These are phyloP conservation scores for Rhincodon typus DNA, from an alignment of 2,797 vertebrate species.

Conservation along the genomic window DNA sequence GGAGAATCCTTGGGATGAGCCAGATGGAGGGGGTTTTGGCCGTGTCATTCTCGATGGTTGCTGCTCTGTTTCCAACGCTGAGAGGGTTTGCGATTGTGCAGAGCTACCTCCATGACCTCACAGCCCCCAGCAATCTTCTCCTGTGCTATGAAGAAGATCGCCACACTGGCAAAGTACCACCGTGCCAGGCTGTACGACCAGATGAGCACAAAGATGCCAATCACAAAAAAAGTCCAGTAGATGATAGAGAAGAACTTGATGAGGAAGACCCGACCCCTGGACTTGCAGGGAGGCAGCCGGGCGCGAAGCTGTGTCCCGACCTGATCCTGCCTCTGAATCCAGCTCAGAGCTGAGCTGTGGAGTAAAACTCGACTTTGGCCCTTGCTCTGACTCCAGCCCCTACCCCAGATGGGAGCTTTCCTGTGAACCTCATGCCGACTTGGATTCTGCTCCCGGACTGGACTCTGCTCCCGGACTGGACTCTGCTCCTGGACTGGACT, in stretches of 20 bases:
- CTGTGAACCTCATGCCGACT: too few species aligned
- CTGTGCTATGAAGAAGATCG: conserved; percentile 67
- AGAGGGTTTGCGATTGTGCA: conserved; percentile 63
- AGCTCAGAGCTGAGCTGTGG: neutral
- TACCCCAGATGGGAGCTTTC: neutral
- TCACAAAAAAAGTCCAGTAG: conserved; percentile 80
- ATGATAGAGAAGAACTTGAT: conserved; percentile 77
- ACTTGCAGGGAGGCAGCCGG: conserved; percentile 80
- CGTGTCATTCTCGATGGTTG: neutral
- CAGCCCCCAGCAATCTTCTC: conserved; percentile 79
- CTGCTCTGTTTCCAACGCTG: neutral
- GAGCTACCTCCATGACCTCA: conserved; percentile 83
- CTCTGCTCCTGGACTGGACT: neutral
- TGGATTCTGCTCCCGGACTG: neutral
- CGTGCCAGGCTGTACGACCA: conserved; percentile 67
- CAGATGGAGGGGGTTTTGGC: neutral
- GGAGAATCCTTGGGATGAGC: neutral
- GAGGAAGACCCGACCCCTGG: conserved; percentile 72
- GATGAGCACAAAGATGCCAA: conserved; percentile 59
- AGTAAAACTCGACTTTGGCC: too few species aligned
- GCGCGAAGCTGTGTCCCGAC: rapidly evolving
- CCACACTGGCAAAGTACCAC: conserved; percentile 66
- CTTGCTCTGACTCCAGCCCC: too few species aligned
- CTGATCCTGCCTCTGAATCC: neutral
- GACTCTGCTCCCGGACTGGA: neutral